A percentile compares a stretch with the other conserved stretches of the same genome.
These are phyloP conservation scores for Melanostigma gelatinosum DNA, from an alignment of 2,113 vertebrate genomes.

Conservation along the genomic window DNA sequence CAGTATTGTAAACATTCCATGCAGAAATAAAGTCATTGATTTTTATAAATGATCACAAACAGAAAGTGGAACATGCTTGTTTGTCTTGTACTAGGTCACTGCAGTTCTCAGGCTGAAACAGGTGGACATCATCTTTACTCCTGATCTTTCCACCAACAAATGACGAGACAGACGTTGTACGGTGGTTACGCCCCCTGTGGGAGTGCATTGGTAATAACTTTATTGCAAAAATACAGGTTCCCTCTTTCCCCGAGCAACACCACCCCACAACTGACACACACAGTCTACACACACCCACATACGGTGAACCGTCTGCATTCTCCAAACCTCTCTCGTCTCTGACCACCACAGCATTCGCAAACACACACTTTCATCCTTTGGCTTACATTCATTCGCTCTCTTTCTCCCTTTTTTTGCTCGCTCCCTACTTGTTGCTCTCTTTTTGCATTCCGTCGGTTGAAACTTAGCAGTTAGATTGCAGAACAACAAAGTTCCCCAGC, in stretches of 20 bases:
- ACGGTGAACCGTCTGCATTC: constrained; percentile 55
- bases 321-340: constrained; percentile 15
- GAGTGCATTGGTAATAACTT: constrained; percentile 88
- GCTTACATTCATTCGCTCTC: constrained; percentile 70
- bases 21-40: not conserved
- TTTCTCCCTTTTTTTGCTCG: constrained; percentile 10
- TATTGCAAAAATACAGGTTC: constrained; percentile 91
- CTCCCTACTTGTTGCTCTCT: constrained; percentile 45
- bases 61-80: not conserved
- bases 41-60: not conserved
- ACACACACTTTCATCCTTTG: constrained; percentile 59
- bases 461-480: constrained; percentile 64
- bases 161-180: constrained; percentile 42
- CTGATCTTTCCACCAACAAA: constrained; percentile 26
- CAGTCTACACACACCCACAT: constrained; percentile 72
- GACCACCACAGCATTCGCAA: constrained; percentile 32
- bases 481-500: constrained; percentile 75
- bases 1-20: not conserved
- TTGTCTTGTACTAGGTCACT: not conserved
- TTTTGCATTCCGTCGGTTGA: constrained; percentile 66
- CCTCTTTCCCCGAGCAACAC: constrained; percentile 84
- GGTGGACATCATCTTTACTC: not conserved
- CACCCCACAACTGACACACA: constrained; percentile 72
- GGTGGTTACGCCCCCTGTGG: constrained; percentile 83
- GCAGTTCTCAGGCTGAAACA: not conserved